Evolutionary conservation across 2,888 invertebrate genomes (phyloP), one percentile per base, ranked within the genome.

Genomic region (Callyntrura sp.): DNA sequence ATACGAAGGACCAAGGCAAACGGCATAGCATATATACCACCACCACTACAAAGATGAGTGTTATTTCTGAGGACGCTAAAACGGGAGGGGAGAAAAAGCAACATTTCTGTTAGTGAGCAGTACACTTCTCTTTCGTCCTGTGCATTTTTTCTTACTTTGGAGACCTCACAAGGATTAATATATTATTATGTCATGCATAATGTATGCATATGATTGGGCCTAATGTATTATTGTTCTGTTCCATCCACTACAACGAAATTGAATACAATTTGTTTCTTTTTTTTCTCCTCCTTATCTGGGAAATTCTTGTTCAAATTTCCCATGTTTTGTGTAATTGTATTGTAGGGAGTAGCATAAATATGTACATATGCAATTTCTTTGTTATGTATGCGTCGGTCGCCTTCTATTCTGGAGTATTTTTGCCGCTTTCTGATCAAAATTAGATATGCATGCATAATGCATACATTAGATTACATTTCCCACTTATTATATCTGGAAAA

Each of bases 401-500:
- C n/a, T 76, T 62, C 45, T 48, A 3, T 14, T 23, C 35, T 51
- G 20, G 68, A 45, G n/a, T 60, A 35, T 17, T 43, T n/a, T 35
- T n/a, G 78, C 51, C 45, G 62, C 79, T 51, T 35, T 48, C 85
- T 70, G 88, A 88, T 88, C 60, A 88, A 76, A 88, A 88, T 88
- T 88, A 88, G 82, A 88, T 88, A 88, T 88, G 88, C 88, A 88
- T 88, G 70, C 73, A 88, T 88, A 88, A 88, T 88, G 88, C 88
- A 88, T 88, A 82, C 73, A 82, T 88, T 82, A 88, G 60, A 88
- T 79, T 87, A 78, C 45, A 79, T 81, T 87, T 43, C 51, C 57
- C 60, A 68, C 83, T 83, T 83, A 83, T 68, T 57, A 85, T 85
- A 5, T 57, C 60, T 60, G 9, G 23, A 81, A 88, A 82, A 83